Conservation (phyloP, 2,797 vertebrate species). For the Coregonus suidteri region DNA sequence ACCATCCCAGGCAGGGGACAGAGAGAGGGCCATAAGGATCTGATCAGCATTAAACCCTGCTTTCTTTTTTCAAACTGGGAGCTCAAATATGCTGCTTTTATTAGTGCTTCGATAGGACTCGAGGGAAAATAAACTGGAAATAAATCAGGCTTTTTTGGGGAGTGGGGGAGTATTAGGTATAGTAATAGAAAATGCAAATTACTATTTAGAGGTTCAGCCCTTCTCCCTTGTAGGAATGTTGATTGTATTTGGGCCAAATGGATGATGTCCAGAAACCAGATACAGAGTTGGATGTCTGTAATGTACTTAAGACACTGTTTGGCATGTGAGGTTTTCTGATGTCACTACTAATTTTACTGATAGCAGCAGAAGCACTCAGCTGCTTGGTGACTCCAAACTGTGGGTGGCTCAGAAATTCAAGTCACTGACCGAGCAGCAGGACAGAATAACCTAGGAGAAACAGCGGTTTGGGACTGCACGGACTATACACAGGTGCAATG, state of each 20-base stretch:
- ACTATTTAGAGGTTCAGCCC: slow-evolving; percentile 3
- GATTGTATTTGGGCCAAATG: not conserved
- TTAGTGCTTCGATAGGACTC: slow-evolving; percentile 6
- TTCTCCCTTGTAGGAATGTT: not conserved
- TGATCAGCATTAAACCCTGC: not conserved
- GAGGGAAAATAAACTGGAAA: not conserved
- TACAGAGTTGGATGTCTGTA: slow-evolving; percentile 19
- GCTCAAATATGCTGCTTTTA: slow-evolving; percentile 1
- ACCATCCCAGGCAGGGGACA: not conserved
- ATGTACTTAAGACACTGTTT: slow-evolving; percentile 22
- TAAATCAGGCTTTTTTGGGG: slow-evolving; percentile 11
- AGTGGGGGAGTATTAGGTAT: not conserved
- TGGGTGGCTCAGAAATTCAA: slow-evolving; percentile 5
- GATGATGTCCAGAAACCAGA: slow-evolving; percentile 32
- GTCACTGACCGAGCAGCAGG: not conserved
- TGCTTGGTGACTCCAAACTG: slow-evolving; percentile 4
- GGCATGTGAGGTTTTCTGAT: slow-evolving; percentile 39
- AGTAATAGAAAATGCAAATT: not conserved
- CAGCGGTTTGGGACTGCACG: not conserved
- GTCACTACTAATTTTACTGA: slow-evolving; percentile 42
- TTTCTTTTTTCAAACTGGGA: not conserved
- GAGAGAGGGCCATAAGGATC: not conserved
- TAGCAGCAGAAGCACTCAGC: slow-evolving; percentile 22
- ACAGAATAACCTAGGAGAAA: not conserved
- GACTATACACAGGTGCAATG: not conserved